Base-by-base conservation (phyloP, 1,140 invertebrate genomes). In the Drosophila trapezifrons region DNA sequence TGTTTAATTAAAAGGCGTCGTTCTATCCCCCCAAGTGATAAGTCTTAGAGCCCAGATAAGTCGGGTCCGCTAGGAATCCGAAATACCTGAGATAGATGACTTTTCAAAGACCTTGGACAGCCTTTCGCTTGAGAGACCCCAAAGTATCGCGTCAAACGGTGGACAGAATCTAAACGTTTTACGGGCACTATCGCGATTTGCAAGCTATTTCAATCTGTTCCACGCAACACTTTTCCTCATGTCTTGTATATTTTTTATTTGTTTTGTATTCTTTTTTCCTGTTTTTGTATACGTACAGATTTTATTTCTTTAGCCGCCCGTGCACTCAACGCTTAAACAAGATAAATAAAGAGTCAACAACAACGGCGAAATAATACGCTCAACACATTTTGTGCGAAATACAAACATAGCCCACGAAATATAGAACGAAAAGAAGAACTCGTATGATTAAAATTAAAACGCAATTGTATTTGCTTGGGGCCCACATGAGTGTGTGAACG, bases 31-130 rank as follows among this genome's bases (percentile, higher is more conserved):
- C 18, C 20, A 37, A 25, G 38, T 56, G 67, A 66, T 65, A 66
- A 29, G 63, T 10, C 32, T 55, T 22, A 32, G 12, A 73, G 25
- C 35, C 20, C 15, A 32, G 62, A 66, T 70, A 67, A 67, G 46
- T 27, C 1, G 6, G 20, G 49, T 52, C 17, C 49, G 49, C 12
- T 35, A 20, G 49, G 20, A 45, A 59, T 57, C 32, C 25, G 25
- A 71, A 73, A 55, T 64, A 63, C 40, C 42, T 47, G 29, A 17
- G 51, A 60, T 69, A 49, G 58, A 65, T 84, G 81, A 85, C 81
- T 78, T 85, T 85, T 86, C 38, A 81, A 81, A 85, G 81, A 81
- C 81, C 81, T 85, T 85, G 81, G 81, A 80, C 81, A 49, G 71
- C 17, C 62, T 64, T 83, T 71, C 22, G 78, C 65, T 63, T n/a